These are phyloP conservation scores for Rhizomys pruinosus DNA, from an alignment of 2,113 vertebrate genomes.

Conservation along the genomic window DNA sequence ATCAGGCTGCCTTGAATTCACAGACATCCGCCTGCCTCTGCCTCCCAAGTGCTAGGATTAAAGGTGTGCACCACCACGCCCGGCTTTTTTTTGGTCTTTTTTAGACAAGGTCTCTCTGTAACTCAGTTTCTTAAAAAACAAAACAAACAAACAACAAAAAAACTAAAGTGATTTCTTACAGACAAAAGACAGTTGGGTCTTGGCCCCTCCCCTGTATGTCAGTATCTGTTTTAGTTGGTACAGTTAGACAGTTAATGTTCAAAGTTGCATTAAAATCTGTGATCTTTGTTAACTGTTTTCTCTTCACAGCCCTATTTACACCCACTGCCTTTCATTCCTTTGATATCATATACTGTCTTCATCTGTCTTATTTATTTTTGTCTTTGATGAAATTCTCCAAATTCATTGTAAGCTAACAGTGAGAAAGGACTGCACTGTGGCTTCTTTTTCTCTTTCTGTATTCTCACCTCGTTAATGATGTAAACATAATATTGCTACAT, in stretches of 20 bases:
- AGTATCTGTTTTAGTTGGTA: background rate
- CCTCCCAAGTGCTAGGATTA: too few species aligned
- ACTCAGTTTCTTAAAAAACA: too few species aligned
- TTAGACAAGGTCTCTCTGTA: too few species aligned
- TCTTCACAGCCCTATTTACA: background rate
- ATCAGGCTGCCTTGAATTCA: too few species aligned
- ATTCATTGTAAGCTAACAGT: background rate
- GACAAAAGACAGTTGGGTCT: background rate
- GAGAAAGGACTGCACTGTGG: background rate
- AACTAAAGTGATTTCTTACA: background rate
- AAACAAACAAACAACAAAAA: background rate
- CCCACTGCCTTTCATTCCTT: background rate
- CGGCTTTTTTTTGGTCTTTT: too few species aligned
- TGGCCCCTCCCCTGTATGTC: too few species aligned
- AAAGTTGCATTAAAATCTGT: background rate
- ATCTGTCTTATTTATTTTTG: background rate
- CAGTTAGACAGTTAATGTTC: background rate
- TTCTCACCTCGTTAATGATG: background rate
- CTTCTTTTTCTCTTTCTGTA: background rate
- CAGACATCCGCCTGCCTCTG: too few species aligned
- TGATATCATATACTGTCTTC: background rate
- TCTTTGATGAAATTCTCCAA: background rate
- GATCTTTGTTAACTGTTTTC: background rate
- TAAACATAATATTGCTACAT: background rate
- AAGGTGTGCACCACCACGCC: too few species aligned